A percentile compares a stretch with the other conserved stretches of the same genome.
Conservation (phyloP, 2,113 vertebrate species). For the Pica pica region DNA sequence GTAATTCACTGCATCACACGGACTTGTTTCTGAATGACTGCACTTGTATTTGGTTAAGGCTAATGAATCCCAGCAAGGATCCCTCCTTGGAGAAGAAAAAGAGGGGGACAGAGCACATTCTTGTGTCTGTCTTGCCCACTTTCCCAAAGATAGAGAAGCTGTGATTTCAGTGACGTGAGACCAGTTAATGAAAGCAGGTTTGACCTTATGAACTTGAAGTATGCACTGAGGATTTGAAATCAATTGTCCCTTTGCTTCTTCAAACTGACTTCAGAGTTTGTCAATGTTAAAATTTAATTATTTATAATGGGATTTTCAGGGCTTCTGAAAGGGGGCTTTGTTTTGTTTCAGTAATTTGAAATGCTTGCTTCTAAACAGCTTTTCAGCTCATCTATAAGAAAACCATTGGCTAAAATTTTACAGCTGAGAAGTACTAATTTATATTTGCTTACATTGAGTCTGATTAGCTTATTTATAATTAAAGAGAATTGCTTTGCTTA, state of each 20-base stretch:
- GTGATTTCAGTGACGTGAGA: background rate
- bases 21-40: background rate
- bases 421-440: background rate
- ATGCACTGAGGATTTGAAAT: background rate
- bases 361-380: background rate
- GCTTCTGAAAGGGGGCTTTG: background rate
- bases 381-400: background rate
- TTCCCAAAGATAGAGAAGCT: background rate
- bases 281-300: constrained; percentile 4
- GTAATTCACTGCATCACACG: background rate
- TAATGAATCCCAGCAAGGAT: background rate
- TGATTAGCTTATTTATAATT: constrained; percentile 1
- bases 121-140: background rate
- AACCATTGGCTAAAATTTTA: background rate
- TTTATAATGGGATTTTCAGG: constrained; percentile 20
- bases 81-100: background rate
- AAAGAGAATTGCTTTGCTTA: background rate
- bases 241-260: background rate
- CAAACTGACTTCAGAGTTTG: background rate
- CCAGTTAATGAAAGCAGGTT: background rate
- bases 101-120: background rate
- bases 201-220: background rate
- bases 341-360: background rate
- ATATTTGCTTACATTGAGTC: background rate
- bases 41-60: background rate